phyloP scores from a whole-genome alignment of 2,888 invertebrate species.

The Cheilosia urbana region DNA sequence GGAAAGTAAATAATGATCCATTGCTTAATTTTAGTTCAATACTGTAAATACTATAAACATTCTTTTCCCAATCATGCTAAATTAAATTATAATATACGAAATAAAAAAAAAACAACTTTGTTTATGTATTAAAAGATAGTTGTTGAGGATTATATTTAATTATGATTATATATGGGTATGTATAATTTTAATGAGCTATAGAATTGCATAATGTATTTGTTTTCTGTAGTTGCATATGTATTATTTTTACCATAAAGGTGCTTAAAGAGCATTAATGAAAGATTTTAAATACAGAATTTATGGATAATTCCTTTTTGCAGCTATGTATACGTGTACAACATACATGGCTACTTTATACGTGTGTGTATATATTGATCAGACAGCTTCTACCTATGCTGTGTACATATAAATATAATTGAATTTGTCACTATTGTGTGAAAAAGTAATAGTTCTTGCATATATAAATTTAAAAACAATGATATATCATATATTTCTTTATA shows the following conservation, averaged over 20 bases:
- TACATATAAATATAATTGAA: too few relatives aligned
- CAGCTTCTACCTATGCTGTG: too few relatives aligned
- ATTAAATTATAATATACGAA: not conserved
- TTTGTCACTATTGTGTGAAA: too few relatives aligned
- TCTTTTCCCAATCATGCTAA: too few relatives aligned
- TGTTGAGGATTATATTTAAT: slow-evolving; percentile 10
- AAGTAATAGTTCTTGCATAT: slow-evolving; percentile 4
- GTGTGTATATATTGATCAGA: too few relatives aligned
- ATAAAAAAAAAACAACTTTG: slow-evolving; percentile 12
- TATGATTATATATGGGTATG: slow-evolving; percentile 44
- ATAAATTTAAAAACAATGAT: slow-evolving; percentile 26
- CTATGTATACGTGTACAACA: too few relatives aligned
- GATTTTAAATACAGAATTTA: too few relatives aligned
- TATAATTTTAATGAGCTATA: slow-evolving; percentile 51
- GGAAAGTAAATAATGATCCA: not conserved
- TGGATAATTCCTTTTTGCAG: too few relatives aligned
- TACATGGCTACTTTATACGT: too few relatives aligned
- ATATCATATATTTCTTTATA: slow-evolving; percentile 5
- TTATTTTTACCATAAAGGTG: slow-evolving; percentile 25
- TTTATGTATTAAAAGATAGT: slow-evolving; percentile 3
- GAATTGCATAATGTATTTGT: slow-evolving; percentile 34
- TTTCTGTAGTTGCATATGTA: not conserved
- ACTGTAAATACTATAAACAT: too few relatives aligned
- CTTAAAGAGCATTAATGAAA: too few relatives aligned
- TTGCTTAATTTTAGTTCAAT: not conserved